Conservation (phyloP, 2,113 vertebrate genomes). For the Oryzias melastigma region DNA sequence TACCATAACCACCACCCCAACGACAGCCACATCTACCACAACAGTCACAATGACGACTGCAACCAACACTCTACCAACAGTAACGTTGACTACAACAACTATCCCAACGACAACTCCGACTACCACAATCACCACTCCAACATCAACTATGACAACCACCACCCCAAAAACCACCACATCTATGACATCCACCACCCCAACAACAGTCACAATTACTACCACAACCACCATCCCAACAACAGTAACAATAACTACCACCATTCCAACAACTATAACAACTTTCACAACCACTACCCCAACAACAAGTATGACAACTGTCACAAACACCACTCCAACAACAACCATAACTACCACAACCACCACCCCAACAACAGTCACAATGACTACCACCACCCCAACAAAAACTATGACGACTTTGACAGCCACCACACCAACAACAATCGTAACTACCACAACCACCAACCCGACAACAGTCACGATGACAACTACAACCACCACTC, state of each 20-base stretch:
- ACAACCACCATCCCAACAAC: too few relatives aligned
- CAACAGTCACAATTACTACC: too few relatives aligned
- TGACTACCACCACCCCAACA: too few relatives aligned
- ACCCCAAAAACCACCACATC: background rate
- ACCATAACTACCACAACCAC: background rate
- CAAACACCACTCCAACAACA: background rate
- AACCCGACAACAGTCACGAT: too few relatives aligned
- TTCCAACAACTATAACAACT: background rate
- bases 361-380: background rate
- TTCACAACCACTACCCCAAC: background rate
- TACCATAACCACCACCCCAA: background rate
- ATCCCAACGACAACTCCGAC: background rate
- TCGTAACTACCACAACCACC: too few relatives aligned
- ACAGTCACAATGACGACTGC: too few relatives aligned
- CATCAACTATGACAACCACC: background rate
- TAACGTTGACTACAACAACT: background rate
- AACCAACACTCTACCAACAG: too few relatives aligned
- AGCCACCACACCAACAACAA: too few relatives aligned
- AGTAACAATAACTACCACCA: background rate
- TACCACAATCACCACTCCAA: too few relatives aligned
- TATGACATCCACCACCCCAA: too few relatives aligned
- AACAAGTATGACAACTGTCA: background rate
- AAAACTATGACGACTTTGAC: too few relatives aligned
- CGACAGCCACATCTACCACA: background rate
- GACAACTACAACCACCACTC: too few relatives aligned